Evolutionary conservation across 2,113 vertebrate genomes (phyloP).

Genomic region (Pipra filicauda): DNA sequence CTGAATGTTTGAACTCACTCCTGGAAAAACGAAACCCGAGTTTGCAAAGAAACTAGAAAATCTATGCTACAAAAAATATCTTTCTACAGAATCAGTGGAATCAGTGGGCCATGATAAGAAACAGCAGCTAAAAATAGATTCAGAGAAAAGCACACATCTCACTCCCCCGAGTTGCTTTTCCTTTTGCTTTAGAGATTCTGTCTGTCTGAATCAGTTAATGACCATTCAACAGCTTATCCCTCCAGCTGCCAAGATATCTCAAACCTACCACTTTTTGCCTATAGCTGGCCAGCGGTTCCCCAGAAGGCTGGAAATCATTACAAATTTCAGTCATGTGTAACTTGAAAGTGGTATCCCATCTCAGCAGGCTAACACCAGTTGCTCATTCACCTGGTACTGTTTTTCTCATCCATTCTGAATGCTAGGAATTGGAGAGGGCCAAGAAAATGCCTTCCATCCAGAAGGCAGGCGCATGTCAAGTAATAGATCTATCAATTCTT

Average conservation of each 20-base stretch:
- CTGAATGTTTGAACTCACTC: neutral
- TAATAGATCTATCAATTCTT: neutral
- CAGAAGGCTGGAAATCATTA: neutral
- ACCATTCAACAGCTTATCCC: slow-evolving; percentile 6
- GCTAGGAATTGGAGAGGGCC: neutral
- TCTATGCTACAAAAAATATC: neutral
- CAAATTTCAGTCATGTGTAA: neutral
- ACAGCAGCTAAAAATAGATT: slow-evolving; percentile 4
- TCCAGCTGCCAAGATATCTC: neutral
- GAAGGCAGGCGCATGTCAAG: neutral
- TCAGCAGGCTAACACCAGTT: neutral
- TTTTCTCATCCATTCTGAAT: neutral
- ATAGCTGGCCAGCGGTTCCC: neutral
- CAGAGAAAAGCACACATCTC: neutral
- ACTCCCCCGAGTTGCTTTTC: neutral
- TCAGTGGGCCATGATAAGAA: neutral
- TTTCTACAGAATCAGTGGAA: neutral
- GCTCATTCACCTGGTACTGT: neutral
- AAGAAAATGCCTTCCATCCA: neutral
- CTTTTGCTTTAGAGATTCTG: neutral
- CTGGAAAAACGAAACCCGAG: neutral
- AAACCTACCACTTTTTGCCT: neutral
- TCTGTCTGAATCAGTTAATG: slow-evolving; percentile 23
- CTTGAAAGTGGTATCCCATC: neutral
- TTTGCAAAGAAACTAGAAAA: slow-evolving; percentile 7